Percentiles rank a stretch among this genome's conserved stretches.
Evolutionary conservation across 2,888 invertebrate species (phyloP).

Genomic region (Panzeria rudis): DNA sequence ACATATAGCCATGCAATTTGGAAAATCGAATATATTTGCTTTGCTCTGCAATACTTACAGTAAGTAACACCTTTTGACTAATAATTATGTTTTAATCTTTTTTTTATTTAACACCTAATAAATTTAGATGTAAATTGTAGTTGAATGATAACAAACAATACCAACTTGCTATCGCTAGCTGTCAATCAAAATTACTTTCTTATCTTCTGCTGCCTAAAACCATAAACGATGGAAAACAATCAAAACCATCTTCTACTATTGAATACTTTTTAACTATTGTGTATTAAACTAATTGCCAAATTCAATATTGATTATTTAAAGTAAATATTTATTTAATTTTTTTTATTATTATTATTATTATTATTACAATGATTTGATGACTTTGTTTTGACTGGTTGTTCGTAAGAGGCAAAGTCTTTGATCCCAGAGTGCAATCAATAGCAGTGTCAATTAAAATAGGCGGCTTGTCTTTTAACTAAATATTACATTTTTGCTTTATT

Average conservation of each 20-base stretch:
- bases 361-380: constrained; percentile 2
- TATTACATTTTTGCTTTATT: constrained; percentile 11
- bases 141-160: constrained; percentile 23
- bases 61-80: constrained; percentile 84
- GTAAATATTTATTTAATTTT: constrained; percentile 31
- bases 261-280: constrained; percentile 1
- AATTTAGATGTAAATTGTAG: neutral
- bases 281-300: constrained; percentile 51
- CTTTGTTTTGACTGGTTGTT: neutral
- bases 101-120: constrained; percentile 9
- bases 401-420: constrained; percentile 33
- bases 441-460: constrained; percentile 40
- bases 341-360: too few relatives aligned
- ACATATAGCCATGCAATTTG: constrained; percentile 96
- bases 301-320: constrained; percentile 60
- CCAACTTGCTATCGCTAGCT: constrained; percentile 47
- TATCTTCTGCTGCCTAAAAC: constrained; percentile 18
- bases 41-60: constrained; percentile 95
- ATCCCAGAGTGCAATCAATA: neutral
- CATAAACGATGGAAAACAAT: constrained; percentile 11
- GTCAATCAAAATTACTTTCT: constrained; percentile 63
- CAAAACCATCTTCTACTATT: constrained; percentile 1
- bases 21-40: constrained; percentile 93
- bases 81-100: neutral
- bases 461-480: constrained; percentile 46